Conservation (phyloP, 2,888 invertebrate species). For the Nomada fucata region DNA sequence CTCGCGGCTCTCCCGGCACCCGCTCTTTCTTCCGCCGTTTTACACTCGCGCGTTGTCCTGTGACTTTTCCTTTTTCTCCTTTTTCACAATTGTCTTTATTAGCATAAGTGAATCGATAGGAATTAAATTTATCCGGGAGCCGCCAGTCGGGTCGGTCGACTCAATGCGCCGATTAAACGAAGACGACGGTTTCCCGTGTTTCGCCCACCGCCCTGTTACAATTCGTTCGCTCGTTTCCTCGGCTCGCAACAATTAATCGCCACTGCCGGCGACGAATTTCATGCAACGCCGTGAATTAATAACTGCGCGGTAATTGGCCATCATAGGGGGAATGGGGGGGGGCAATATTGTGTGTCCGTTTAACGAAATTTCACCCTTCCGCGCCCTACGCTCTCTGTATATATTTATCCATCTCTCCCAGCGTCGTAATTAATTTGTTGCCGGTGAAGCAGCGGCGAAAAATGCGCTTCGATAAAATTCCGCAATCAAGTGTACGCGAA, state of each 20-base stretch:
- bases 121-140: constrained; percentile 20
- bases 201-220: too few species aligned
- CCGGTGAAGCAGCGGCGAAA: too few species aligned
- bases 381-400: neutral
- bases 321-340: neutral
- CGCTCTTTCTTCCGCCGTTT: constrained; percentile 9
- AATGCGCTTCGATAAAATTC: too few species aligned
- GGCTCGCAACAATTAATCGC: neutral
- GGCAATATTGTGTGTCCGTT: neutral
- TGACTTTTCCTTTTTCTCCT: neutral
- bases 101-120: constrained; percentile 16
- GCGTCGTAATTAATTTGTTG: neutral
- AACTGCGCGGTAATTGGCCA: constrained; percentile 5
- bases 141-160: neutral
- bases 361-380: constrained; percentile 1
- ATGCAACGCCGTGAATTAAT: neutral
- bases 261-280: neutral
- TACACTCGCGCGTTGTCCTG: neutral
- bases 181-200: neutral
- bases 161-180: neutral
- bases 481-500: too few species aligned
- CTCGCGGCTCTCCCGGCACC: neutral
- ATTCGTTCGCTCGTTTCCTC: neutral
- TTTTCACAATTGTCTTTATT: constrained; percentile 16
- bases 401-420: neutral